Conservation (phyloP, 1,140 invertebrate genomes). For the Cataglyphis hispanica region DNA sequence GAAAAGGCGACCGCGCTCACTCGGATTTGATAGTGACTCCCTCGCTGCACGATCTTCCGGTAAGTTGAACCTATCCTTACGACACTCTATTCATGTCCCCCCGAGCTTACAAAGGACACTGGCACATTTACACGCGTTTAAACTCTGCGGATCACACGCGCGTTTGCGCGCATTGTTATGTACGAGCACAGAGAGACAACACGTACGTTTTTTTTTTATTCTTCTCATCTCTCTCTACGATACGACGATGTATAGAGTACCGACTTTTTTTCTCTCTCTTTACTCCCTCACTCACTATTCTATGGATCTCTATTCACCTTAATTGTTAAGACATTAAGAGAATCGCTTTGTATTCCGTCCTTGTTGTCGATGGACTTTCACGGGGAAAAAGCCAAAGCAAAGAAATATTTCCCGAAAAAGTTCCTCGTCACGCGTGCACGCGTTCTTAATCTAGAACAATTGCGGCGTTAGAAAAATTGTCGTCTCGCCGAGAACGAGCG, state of each 20-base stretch:
- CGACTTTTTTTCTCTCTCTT: slow-evolving; percentile 56
- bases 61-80: slow-evolving; percentile 75
- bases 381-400: slow-evolving; percentile 1
- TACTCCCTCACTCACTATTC: slow-evolving; percentile 23
- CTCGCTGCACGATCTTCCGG: slow-evolving; percentile 84
- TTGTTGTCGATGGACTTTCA: slow-evolving; percentile 44
- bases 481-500: slow-evolving; percentile 46
- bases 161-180: slow-evolving; percentile 40
- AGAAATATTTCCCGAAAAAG: slow-evolving; percentile 35
- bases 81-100: slow-evolving; percentile 45
- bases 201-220: slow-evolving; percentile 5
- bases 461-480: slow-evolving; percentile 27
- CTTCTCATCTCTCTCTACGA: slow-evolving; percentile 49
- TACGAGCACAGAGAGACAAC: slow-evolving; percentile 20
- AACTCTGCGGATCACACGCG: slow-evolving; percentile 11
- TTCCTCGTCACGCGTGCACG: neutral
- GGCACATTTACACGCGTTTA: neutral
- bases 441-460: slow-evolving; percentile 27
- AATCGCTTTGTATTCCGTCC: slow-evolving; percentile 54
- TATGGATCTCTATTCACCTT: slow-evolving; percentile 67
- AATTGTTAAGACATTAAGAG: slow-evolving; percentile 57
- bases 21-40: slow-evolving; percentile 84
- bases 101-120: slow-evolving; percentile 31
- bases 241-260: slow-evolving; percentile 55
- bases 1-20: slow-evolving; percentile 83